A percentile compares a stretch with the other conserved stretches of the same genome.
These are phyloP conservation scores for Diarsia mendica DNA, from an alignment of 2,888 invertebrate species.

Conservation along the genomic window DNA sequence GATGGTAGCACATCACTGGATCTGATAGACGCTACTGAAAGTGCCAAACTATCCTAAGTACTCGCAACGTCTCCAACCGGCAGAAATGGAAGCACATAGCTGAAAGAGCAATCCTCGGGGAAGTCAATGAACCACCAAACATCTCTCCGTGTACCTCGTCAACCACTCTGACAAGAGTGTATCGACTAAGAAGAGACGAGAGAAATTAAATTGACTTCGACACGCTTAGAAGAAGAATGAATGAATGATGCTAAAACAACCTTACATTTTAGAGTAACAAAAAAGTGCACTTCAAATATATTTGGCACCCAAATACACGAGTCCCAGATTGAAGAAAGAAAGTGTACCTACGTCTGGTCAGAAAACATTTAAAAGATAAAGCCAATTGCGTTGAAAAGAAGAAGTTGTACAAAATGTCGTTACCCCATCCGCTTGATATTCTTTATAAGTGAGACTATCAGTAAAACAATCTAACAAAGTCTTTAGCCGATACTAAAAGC, in stretches of 20 bases:
- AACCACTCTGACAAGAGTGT: no score
- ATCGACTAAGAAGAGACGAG: no score
- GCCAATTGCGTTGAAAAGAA: background rate
- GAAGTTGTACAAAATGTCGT: slow-evolving; percentile 5
- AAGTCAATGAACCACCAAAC: no score
- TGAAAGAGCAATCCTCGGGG: no score
- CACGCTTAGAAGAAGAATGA: no score
- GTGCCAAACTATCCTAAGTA: no score
- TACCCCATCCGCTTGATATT: slow-evolving; percentile 37
- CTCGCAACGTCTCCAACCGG: no score
- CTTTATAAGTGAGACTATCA: slow-evolving; percentile 44
- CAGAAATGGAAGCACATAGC: no score
- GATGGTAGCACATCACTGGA: no score
- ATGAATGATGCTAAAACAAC: background rate
- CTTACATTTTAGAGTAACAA: background rate
- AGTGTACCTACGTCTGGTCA: background rate
- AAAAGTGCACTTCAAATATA: background rate
- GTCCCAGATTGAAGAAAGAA: background rate
- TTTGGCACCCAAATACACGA: background rate
- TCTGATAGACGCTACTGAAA: no score
- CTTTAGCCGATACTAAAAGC: slow-evolving; percentile 57
- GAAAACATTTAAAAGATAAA: background rate
- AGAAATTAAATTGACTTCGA: no score
- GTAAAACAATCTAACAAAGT: slow-evolving; percentile 55
- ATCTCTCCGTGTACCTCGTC: no score